Conservation (phyloP, 1,140 invertebrate species). For the Heliconius eleuchia region DNA sequence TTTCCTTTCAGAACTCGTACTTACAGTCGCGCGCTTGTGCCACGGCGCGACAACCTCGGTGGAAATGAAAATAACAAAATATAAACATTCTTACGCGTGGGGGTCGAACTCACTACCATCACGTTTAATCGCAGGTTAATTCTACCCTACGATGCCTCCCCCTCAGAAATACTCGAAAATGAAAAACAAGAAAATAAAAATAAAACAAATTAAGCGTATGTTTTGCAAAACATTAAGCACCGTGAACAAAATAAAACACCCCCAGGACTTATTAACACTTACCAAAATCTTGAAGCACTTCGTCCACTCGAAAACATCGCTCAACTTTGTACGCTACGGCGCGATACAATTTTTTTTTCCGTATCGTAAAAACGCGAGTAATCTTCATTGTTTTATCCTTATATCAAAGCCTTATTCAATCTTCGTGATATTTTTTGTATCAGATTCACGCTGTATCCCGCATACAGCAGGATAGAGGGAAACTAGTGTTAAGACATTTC, state of each 20-base stretch:
- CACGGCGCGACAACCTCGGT: too few relatives aligned
- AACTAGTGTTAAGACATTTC: too few relatives aligned
- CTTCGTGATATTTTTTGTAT: background rate
- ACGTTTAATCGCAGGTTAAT: too few relatives aligned
- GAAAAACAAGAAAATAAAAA: background rate
- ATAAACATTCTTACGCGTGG: too few relatives aligned
- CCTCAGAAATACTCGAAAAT: background rate
- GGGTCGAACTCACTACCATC: too few relatives aligned
- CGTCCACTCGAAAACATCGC: constrained; percentile 40
- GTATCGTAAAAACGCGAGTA: constrained; percentile 25
- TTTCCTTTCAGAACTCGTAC: too few relatives aligned
- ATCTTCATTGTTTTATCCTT: background rate
- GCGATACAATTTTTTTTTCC: constrained; percentile 11
- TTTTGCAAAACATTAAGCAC: constrained; percentile 2
- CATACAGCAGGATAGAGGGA: too few relatives aligned
- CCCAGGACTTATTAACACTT: constrained; percentile 54
- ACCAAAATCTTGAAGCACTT: constrained; percentile 45
- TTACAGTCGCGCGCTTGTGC: too few relatives aligned
- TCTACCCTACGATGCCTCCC: background rate
- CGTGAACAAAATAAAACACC: constrained; percentile 35
- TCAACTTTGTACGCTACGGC: constrained; percentile 13
- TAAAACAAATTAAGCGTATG: constrained; percentile 4
- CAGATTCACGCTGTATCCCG: too few relatives aligned
- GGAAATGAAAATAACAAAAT: background rate
- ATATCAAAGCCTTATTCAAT: constrained; percentile 11